These are phyloP conservation scores for Scytalopus superciliaris DNA, from an alignment of 2,113 vertebrate species.

Conservation along the genomic window DNA sequence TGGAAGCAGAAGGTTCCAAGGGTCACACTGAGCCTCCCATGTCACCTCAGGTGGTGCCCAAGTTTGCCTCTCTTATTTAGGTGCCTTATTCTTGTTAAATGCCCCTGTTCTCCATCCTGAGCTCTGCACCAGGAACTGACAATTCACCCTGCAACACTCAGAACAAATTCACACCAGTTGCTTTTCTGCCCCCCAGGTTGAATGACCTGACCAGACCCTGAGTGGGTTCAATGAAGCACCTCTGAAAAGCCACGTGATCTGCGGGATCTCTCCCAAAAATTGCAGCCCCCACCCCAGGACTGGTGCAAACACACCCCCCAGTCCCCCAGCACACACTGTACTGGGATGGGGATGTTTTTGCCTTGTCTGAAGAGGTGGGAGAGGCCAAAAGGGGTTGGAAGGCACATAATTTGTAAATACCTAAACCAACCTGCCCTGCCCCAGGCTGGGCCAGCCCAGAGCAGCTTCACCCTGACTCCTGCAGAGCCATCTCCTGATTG, in stretches of 20 bases:
- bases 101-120: not conserved
- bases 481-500: not conserved
- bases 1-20: not conserved
- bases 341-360: not conserved
- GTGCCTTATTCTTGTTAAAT: not conserved
- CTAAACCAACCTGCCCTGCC: not conserved
- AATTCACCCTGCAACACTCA: not conserved
- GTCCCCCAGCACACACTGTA: not conserved
- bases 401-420: not conserved
- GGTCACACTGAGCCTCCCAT: rapidly evolving
- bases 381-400: not conserved
- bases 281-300: not conserved
- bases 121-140: not conserved
- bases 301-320: not conserved
- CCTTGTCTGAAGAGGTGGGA: not conserved
- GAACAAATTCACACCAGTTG: not conserved
- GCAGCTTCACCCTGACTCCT: not conserved
- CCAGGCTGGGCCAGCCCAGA: not conserved
- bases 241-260: not conserved
- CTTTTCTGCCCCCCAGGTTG: not conserved
- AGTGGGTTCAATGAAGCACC: not conserved
- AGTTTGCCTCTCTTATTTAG: not conserved
- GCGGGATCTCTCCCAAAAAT: not conserved
- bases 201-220: not conserved
- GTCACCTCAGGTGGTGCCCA: not conserved